These are phyloP conservation scores for Dermatemys mawii DNA, from an alignment of 2,113 vertebrate genomes.

Conservation along the genomic window DNA sequence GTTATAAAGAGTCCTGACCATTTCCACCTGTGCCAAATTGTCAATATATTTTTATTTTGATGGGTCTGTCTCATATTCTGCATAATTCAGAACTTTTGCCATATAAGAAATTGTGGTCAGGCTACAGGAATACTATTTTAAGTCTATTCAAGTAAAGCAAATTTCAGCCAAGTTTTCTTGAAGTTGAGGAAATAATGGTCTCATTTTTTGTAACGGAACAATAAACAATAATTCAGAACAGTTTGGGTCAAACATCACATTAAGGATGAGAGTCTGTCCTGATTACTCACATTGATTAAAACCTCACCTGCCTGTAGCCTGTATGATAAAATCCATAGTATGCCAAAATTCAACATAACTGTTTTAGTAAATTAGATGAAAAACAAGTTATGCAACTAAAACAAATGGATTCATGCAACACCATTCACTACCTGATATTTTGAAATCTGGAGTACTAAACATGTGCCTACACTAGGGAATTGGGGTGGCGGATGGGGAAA, in stretches of 20 bases:
- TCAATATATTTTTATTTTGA: constrained; percentile 67
- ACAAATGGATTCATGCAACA: not conserved
- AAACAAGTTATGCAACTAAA: constrained; percentile 44
- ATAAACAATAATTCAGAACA: constrained; percentile 33
- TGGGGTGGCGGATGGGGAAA: no score
- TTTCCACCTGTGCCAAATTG: constrained; percentile 62
- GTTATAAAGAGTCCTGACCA: constrained; percentile 58
- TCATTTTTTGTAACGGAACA: not conserved
- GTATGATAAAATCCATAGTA: constrained; percentile 37
- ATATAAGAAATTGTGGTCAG: not conserved
- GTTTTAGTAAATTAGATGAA: constrained; percentile 59
- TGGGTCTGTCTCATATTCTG: constrained; percentile 44
- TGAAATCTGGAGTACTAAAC: not conserved
- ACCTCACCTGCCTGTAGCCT: not conserved
- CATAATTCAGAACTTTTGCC: constrained; percentile 46
- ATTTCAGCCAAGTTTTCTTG: constrained; percentile 26
- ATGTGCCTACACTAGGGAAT: not conserved
- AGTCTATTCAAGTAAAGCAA: constrained; percentile 40
- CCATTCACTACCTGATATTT: constrained; percentile 5
- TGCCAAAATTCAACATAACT: constrained; percentile 45
- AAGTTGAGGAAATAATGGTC: constrained; percentile 15
- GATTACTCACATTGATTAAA: constrained; percentile 33
- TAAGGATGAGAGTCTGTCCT: constrained; percentile 19
- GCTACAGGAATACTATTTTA: constrained; percentile 22
- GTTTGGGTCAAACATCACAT: constrained; percentile 38